A percentile compares a stretch with the other conserved stretches of the same genome.
These are phyloP conservation scores for Melanocharis versteri DNA, from an alignment of 2,113 vertebrate species.

Conservation along the genomic window DNA sequence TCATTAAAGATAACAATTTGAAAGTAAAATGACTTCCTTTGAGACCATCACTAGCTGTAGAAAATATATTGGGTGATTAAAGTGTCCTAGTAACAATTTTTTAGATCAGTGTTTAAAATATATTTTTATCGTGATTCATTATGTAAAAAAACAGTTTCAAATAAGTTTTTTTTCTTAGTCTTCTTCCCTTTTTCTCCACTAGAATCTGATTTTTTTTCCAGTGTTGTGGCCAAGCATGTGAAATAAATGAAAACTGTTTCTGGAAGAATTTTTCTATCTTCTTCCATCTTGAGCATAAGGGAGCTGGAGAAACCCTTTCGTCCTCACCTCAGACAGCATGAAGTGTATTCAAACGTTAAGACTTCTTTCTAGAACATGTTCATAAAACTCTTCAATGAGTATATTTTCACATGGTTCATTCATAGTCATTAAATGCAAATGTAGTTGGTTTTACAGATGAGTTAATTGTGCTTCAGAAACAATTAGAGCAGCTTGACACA, in stretches of 20 bases:
- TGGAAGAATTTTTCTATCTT: not conserved
- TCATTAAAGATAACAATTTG: not conserved
- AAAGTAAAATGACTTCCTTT: not conserved
- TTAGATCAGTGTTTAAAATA: not conserved
- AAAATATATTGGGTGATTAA: not conserved
- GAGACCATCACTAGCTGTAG: not conserved
- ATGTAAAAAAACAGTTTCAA: not conserved
- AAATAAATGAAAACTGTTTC: not conserved
- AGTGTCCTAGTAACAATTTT: not conserved
- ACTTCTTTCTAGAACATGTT: not conserved
- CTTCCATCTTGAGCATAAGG: not conserved
- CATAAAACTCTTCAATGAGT: not conserved
- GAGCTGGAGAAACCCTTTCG: not conserved
- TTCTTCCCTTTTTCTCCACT: not conserved
- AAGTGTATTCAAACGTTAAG: not conserved
- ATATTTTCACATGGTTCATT: not conserved
- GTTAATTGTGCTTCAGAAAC: not conserved
- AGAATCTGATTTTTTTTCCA: not conserved
- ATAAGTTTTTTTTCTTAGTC: not conserved
- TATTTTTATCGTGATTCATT: not conserved
- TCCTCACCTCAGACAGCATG: not conserved
- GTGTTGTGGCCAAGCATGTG: not conserved
- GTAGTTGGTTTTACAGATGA: not conserved
- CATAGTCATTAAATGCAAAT: not conserved
- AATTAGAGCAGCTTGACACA: not conserved